Base-by-base conservation (phyloP, 2,797 vertebrate species). In the Rhabdophis nuchalis region DNA sequence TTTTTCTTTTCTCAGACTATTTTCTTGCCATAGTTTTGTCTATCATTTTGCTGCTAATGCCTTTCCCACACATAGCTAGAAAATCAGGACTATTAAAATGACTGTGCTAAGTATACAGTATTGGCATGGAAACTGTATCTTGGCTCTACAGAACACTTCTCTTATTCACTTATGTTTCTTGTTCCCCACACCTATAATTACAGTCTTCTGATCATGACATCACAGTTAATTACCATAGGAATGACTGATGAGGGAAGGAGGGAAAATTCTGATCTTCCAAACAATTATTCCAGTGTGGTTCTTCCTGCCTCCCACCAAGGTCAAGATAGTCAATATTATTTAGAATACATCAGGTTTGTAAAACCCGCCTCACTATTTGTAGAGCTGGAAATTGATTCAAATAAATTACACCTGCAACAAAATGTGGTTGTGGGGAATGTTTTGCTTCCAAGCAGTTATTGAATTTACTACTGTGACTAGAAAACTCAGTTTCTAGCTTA, bases 91-190 rank as follows among this genome's bases (percentile, higher is more conserved):
- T 94, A 93, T 90, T 90, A 92, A 91, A 52, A 86, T 91, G 92
- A 88, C 89, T 68, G 12, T 91, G 93, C 90, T 92, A 8, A 36
- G 87, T 64, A 93, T 72, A 93, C 68, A 56, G 88, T 53, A 95
- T 96, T 93, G 95, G 95, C 96, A 96, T 95, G 94, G 96, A 96
- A 97, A 96, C 95, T 32, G 29, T 25, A 72, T 94, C 92, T 94
- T 95, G 93, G 91, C 85, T 92, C 85, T 91, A 60, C 91, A 90
- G 23, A 27, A 87, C 93, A 93, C 92, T 36, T 72, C 32, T 36
- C 68, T 72, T 72, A 61, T 86, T 89, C 92, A 77, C 64, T 89
- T 77, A 77, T 92, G 91, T n/a, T 41, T 93, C 29, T 72, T 89
- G 7, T 89, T 94, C 87, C 54, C 85, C 95, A 94, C 87, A 56